phyloP scores from a whole-genome alignment of 2,797 vertebrate genomes.

The Enteromius treurensis region DNA sequence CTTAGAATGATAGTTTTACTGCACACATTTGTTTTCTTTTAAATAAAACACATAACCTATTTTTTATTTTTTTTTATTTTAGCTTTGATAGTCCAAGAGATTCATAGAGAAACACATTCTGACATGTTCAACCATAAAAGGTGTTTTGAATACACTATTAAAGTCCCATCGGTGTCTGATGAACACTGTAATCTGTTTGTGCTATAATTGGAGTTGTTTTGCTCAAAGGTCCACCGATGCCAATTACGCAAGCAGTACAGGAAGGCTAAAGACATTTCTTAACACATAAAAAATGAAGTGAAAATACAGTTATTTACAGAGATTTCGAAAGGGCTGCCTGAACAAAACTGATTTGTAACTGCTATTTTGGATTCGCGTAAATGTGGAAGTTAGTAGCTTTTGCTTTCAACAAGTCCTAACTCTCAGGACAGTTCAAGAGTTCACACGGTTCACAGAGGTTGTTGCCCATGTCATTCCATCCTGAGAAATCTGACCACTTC shows the following conservation, averaged over 20 bases:
- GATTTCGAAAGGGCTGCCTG: neutral
- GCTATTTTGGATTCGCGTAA: neutral
- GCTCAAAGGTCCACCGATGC: slow-evolving; percentile 1
- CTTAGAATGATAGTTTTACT: neutral
- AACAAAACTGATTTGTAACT: neutral
- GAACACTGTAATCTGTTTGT: slow-evolving; percentile 22
- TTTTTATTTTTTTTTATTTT: no score
- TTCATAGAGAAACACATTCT: slow-evolving; percentile 13
- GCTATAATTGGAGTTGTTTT: slow-evolving; percentile 25
- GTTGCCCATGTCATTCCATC: slow-evolving; percentile 33
- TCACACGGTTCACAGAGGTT: slow-evolving; percentile 39
- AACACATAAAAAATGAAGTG: neutral
- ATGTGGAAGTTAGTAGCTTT: neutral
- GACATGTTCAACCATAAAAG: slow-evolving; percentile 7
- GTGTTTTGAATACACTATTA: neutral
- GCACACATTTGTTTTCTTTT: neutral
- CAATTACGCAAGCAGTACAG: neutral
- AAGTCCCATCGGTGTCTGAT: neutral
- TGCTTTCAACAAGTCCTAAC: slow-evolving; percentile 1
- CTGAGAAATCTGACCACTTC: slow-evolving; percentile 34
- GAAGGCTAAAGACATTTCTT: neutral
- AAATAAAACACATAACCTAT: neutral
- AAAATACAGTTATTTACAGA: neutral
- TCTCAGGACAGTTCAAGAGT: slow-evolving; percentile 14
- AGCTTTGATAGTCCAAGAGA: neutral